phyloP scores from a whole-genome alignment of 2,888 invertebrate genomes.

The Prenolepis imparis region DNA sequence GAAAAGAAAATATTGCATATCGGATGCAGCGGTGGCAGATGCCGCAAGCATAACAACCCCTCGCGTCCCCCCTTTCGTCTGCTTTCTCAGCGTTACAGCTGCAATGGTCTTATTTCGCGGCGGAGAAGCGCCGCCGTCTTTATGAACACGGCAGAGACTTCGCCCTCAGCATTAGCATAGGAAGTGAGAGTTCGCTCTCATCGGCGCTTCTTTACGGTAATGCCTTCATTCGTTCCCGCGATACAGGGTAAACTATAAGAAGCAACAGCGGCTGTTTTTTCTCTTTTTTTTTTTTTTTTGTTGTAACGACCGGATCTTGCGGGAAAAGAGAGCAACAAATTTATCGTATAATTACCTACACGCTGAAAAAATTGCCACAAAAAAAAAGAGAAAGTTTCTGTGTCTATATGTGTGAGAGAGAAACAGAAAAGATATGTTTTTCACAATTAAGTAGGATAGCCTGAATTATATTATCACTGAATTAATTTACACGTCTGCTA shows the following conservation, averaged over 20 bases:
- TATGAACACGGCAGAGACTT: conserved; percentile 74
- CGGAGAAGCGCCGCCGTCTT: conserved; percentile 68
- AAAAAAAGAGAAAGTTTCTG: not conserved
- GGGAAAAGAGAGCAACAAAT: conserved; percentile 30
- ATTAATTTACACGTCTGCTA: not conserved
- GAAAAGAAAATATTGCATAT: conserved; percentile 78
- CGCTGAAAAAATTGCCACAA: not conserved
- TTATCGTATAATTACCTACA: conserved; percentile 39
- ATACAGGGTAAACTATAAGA: conserved; percentile 35
- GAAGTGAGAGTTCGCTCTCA: conserved; percentile 67
- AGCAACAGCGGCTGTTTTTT: conserved; percentile 47
- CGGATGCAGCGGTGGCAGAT: conserved; percentile 78
- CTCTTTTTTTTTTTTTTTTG: conserved; percentile 35
- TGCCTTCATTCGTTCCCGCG: conserved; percentile 10
- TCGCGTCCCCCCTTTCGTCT: conserved; percentile 27
- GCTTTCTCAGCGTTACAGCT: conserved; percentile 57
- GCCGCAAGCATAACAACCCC: conserved; percentile 78
- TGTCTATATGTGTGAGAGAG: not conserved
- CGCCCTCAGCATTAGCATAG: conserved; percentile 72
- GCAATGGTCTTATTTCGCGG: conserved; percentile 75
- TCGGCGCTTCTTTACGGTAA: conserved; percentile 42
- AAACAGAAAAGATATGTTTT: not conserved
- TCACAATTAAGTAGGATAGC: too few relatives aligned
- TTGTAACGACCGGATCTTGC: conserved; percentile 16
- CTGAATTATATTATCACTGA: not conserved